These are phyloP conservation scores for Corythornis madagascariensis DNA, from an alignment of 2,113 vertebrate genomes.

Conservation along the genomic window DNA sequence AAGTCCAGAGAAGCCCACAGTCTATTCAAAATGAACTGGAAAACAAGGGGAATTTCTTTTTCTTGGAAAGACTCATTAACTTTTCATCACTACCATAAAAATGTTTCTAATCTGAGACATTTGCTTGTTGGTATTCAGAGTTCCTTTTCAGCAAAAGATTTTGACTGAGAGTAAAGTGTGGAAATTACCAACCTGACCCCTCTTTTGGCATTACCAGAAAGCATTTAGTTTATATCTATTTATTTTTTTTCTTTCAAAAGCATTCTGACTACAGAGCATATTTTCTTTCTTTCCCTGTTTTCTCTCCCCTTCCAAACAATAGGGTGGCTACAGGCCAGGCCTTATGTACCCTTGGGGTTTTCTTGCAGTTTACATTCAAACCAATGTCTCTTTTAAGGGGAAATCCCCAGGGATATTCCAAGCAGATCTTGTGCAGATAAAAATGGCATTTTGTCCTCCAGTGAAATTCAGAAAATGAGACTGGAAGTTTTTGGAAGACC, in stretches of 20 bases:
- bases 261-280: neutral
- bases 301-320: slow-evolving; percentile 7
- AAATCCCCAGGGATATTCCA: neutral
- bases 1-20: neutral
- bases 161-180: neutral
- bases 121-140: neutral
- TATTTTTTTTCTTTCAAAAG: neutral
- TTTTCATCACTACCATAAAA: neutral
- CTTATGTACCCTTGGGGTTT: neutral
- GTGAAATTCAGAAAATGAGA: neutral
- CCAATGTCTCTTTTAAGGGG: neutral
- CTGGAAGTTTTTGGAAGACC: neutral
- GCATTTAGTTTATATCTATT: neutral
- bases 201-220: neutral
- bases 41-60: neutral
- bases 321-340: neutral
- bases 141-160: neutral
- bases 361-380: neutral
- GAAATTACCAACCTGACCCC: slow-evolving; percentile 12
- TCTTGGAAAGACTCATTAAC: neutral
- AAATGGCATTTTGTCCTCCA: neutral
- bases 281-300: neutral
- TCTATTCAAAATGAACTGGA: neutral
- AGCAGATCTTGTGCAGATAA: neutral
- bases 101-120: neutral